These are phyloP conservation scores for Drosophila mimica DNA, from an alignment of 2,888 invertebrate genomes.

Conservation along the genomic window DNA sequence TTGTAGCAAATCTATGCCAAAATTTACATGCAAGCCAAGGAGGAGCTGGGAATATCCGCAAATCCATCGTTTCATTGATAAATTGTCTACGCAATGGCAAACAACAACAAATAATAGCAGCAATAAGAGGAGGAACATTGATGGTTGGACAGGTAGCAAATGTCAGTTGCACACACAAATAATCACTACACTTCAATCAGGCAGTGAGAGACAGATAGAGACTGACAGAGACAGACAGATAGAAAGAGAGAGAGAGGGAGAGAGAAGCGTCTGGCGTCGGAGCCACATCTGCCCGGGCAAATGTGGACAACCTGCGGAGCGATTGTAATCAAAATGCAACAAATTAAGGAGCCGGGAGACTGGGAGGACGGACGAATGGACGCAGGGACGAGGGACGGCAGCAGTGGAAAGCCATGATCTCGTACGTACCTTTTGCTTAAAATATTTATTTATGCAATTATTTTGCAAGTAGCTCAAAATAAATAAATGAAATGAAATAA, in stretches of 20 bases:
- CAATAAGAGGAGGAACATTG: slow-evolving; percentile 36
- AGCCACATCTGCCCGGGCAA: slow-evolving; percentile 63
- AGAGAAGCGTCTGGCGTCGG: slow-evolving; percentile 10
- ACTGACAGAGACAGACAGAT: slow-evolving; percentile 1
- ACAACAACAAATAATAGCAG: slow-evolving; percentile 35
- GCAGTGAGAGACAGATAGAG: slow-evolving; percentile 10
- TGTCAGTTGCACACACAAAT: slow-evolving; percentile 46
- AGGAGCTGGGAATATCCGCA: slow-evolving; percentile 26
- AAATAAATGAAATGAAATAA: slow-evolving; percentile 81
- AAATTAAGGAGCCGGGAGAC: slow-evolving; percentile 69
- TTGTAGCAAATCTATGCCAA: slow-evolving; percentile 51
- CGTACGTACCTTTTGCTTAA: slow-evolving; percentile 72
- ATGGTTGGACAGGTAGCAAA: slow-evolving; percentile 55
- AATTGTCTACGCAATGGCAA: slow-evolving; percentile 60
- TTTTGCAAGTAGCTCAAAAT: slow-evolving; percentile 83
- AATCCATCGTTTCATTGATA: slow-evolving; percentile 79
- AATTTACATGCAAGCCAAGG: slow-evolving; percentile 58
- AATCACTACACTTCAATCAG: slow-evolving; percentile 78
- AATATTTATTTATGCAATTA: slow-evolving; percentile 83
- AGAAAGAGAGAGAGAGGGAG: background rate
- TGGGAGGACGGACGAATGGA: slow-evolving; percentile 31
- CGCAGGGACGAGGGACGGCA: slow-evolving; percentile 15
- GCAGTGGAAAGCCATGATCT: slow-evolving; percentile 24
- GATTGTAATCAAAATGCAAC: slow-evolving; percentile 81
- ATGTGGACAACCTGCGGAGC: slow-evolving; percentile 54